Base-by-base conservation (phyloP, 2,113 vertebrate species). In the Cnemophilus loriae region DNA sequence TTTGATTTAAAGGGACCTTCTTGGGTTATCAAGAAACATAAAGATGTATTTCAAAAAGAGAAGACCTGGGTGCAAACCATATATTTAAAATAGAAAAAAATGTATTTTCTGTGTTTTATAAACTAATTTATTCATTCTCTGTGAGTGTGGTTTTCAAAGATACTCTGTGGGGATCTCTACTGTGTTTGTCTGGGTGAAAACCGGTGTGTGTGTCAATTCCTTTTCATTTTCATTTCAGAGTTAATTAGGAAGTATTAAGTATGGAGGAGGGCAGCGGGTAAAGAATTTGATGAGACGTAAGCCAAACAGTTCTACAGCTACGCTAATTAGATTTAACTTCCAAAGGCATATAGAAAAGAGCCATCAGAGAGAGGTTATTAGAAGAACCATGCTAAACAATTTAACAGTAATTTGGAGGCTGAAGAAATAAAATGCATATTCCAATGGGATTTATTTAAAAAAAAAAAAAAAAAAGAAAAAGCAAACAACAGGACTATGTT, bases 231-330 rank as follows among this genome's bases (percentile, higher is more conserved):
- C 12, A 89, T 95, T 91, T 82, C 75, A 64, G 52, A 94, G 35
- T 94, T 97, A 97, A 97, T 95, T 97, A 96, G 89, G 83, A 94
- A 77, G 16, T 73, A 94, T 90, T 95, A 95, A 89, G 67, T 93
- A 87, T 55, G 70, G n/a, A 92, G 32, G 50, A 96, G 77, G 35
- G 60, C 56, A 95, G 46, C 27, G 81, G 74, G 80, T 90, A 93
- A 94, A 93, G 76, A 87, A 81, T 95, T 96, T 93, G 87, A 35
- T 53, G 56, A 97, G 77, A 87, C 57, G 60, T 87, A 78, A 89
- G 80, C 78, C 95, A 70, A 94, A 80, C 23, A 89, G 33, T 87
- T 95, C 46, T 95, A 59, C 42, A 95, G 75, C 56, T 81, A 63
- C 69, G 92, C 64, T 95, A 96, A 97, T 95, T 94, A 95, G 50